A percentile compares a stretch with the other conserved stretches of the same genome.
phyloP scores from a whole-genome alignment of 2,797 vertebrate genomes.

The Pseudochirops cupreus region DNA sequence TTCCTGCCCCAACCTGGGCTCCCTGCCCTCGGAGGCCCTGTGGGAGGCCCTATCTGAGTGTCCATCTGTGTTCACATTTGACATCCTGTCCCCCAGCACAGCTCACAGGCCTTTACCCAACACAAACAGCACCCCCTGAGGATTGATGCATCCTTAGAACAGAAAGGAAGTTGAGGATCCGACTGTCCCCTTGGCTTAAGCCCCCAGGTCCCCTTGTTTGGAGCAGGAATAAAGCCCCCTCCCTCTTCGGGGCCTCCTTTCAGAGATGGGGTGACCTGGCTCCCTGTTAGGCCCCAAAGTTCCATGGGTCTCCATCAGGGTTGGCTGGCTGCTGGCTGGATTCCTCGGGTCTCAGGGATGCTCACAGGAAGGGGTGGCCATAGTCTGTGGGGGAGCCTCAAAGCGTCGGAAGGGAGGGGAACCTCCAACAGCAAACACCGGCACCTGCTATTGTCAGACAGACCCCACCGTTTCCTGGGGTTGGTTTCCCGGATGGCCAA shows the following conservation, averaged over 20 bases:
- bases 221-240: not conserved
- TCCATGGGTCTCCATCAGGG: not conserved
- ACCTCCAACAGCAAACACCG: constrained; percentile 22
- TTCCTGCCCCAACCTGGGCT: not conserved
- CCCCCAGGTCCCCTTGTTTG: not conserved
- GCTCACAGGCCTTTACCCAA: not conserved
- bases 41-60: not conserved
- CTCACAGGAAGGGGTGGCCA: constrained; percentile 66
- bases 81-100: constrained; percentile 9
- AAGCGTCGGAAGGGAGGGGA: constrained; percentile 79
- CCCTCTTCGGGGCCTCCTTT: not conserved
- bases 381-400: constrained; percentile 67
- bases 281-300: not conserved
- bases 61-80: constrained; percentile 4
- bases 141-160: not conserved
- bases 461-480: constrained; percentile 60
- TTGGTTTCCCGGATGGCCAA: not conserved
- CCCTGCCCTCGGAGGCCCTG: not conserved
- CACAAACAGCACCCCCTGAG: constrained; percentile 2
- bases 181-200: not conserved
- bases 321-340: constrained; percentile 53
- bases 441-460: constrained; percentile 76
- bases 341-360: constrained; percentile 24
- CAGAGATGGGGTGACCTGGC: not conserved
- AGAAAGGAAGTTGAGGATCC: not conserved